Conservation (phyloP, 1,140 invertebrate genomes). For the Leptopilina clavipes region DNA sequence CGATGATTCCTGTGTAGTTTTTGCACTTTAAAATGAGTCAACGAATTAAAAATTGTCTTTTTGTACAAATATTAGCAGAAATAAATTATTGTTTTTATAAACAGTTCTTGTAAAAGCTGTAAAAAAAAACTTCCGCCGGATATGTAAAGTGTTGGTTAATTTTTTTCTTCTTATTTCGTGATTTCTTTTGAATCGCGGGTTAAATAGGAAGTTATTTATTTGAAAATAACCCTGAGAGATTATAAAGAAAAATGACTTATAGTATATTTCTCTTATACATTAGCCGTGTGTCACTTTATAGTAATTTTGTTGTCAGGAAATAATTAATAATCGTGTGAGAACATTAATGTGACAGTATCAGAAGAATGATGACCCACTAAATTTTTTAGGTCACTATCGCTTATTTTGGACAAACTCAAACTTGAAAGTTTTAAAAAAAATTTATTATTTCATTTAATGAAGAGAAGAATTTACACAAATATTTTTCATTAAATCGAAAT, state of each 20-base stretch:
- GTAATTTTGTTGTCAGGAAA: slow-evolving; percentile 11
- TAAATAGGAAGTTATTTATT: slow-evolving; percentile 4
- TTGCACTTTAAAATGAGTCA: no score
- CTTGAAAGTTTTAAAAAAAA: no score
- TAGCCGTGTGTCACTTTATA: background rate
- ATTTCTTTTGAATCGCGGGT: background rate
- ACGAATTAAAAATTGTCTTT: no score
- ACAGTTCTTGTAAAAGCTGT: no score
- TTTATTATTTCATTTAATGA: background rate
- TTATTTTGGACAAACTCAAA: no score
- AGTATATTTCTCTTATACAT: background rate
- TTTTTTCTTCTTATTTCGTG: background rate
- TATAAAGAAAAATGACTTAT: background rate
- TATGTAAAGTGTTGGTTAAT: background rate
- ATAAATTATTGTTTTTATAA: no score
- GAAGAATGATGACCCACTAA: background rate
- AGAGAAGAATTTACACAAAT: no score
- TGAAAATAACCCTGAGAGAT: background rate
- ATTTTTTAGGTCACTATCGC: background rate
- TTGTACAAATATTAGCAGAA: no score
- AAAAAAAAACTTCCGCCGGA: background rate
- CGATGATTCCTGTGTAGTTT: no score
- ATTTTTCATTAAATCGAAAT: no score
- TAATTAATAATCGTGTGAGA: slow-evolving; percentile 4
- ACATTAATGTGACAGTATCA: background rate